Evolutionary conservation across 2,888 invertebrate species (phyloP).

Genomic region (Taphrorychus bicolor): DNA sequence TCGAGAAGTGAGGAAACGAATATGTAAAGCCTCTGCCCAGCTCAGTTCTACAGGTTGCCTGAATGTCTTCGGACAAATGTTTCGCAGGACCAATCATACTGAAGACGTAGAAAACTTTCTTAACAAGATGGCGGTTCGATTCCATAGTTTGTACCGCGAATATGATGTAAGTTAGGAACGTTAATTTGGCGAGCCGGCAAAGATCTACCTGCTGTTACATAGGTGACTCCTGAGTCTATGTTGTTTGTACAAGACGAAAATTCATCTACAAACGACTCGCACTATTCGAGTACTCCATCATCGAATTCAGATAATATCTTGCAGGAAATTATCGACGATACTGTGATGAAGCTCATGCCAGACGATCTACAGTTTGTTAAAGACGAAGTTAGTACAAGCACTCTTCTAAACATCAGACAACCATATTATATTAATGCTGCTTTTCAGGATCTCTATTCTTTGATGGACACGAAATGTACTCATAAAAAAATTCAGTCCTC

Average conservation of each 20-base stretch:
- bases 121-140: neutral
- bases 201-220: no score
- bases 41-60: conserved; percentile 25
- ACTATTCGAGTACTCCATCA: neutral
- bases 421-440: neutral
- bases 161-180: conserved; percentile 8
- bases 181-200: neutral
- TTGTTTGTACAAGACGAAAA: conserved; percentile 10
- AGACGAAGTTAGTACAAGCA: conserved; percentile 16
- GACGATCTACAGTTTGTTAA: conserved; percentile 13
- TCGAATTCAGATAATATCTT: conserved; percentile 20
- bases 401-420: neutral
- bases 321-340: conserved; percentile 26
- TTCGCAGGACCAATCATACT: neutral
- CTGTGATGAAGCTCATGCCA: conserved; percentile 20
- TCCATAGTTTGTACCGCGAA: conserved; percentile 7
- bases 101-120: conserved; percentile 1
- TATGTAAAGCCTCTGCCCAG: conserved; percentile 19
- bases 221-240: conserved; percentile 34
- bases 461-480: conserved; percentile 8
- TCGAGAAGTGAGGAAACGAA: conserved; percentile 20
- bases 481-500: neutral
- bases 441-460: conserved; percentile 19
- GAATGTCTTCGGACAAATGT: conserved; percentile 15
- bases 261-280: neutral